Evolutionary conservation across 2,113 vertebrate species (phyloP), one percentile per base, ranked within the genome.

Genomic region (Sylvicapra grimmia): DNA sequence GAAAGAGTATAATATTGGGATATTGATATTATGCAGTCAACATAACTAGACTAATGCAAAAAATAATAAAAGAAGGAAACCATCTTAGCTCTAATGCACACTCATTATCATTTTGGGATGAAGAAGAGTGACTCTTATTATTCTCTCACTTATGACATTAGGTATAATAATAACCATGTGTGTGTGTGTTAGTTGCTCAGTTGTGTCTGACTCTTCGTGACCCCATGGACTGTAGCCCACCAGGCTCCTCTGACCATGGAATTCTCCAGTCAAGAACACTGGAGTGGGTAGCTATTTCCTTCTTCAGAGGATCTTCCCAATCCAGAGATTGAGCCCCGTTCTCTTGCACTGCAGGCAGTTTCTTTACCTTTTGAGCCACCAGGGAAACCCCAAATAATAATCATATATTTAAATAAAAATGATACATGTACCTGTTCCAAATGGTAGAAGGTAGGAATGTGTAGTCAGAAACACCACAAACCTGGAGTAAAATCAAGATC

Each of bases 1-100:
- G 44, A 97, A 97, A 87, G 59, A 98, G 54, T 63, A 53, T 96
- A 61, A 90, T 92, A 87, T 36, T 58, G 89, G 98, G 97, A 93
- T 80, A 82, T 88, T 97, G 75, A 92, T 96, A 96, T 96, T 94
- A 90, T 72, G 18, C 3, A 91, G 96, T 98, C 86, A 93, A 72
- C 49, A 89, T 95, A 96, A 92, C 87, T 80, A 79, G 54, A 86
- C 93, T 96, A 97, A 98, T 87, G 88, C 4, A 33, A 77, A 89
- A 1, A 21, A 44, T 23, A 80, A 36, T 56, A 89, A 31, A 40
- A 40, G 40, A 36, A n/a, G 27, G 9, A 53, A 72, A 53, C 3
- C 1, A 47, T 84, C 11, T 86, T 6, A 9, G 23, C 0, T 51
- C 19, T 27, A 53, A 5, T 0, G 5, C 44, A 82, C 8, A 51